Percentiles rank a stretch among this genome's conserved stretches.
Evolutionary conservation across 2,888 invertebrate species (phyloP).

Genomic region (Lumbricus terrestris): DNA sequence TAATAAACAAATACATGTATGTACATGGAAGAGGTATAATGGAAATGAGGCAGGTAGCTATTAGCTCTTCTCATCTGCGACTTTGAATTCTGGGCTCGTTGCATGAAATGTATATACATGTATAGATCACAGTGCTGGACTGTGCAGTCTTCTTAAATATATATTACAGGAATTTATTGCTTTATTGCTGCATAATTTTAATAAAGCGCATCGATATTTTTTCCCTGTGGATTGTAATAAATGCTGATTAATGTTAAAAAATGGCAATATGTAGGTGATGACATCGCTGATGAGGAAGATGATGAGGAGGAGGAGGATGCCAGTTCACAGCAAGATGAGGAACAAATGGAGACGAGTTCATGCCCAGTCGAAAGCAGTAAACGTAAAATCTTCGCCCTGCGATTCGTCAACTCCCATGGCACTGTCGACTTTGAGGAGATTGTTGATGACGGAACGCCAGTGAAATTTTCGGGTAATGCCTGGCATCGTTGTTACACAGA

Average conservation of each 20-base stretch:
- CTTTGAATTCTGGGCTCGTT: neutral
- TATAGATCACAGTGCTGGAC: too few species aligned
- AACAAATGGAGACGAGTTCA: constrained; percentile 25
- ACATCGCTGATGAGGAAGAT: neutral
- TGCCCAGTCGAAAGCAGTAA: neutral
- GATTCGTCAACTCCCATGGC: constrained; percentile 57
- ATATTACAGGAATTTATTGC: neutral
- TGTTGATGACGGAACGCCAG: constrained; percentile 51
- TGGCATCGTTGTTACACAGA: neutral
- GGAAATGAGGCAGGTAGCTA: too few species aligned
- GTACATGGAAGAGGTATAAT: too few species aligned
- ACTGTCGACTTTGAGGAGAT: constrained; percentile 52
- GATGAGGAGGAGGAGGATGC: constrained; percentile 25
- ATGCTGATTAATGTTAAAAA: neutral
- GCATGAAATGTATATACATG: neutral
- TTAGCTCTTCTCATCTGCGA: too few species aligned
- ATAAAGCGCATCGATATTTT: too few species aligned
- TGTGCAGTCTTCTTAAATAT: neutral
- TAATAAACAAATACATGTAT: too few species aligned
- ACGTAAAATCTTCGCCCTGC: constrained; percentile 51
- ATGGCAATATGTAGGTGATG: neutral
- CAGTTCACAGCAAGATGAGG: too few species aligned
- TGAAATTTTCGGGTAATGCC: constrained; percentile 57
- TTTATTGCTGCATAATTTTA: neutral
- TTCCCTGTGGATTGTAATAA: neutral